Conservation (phyloP, 2,797 vertebrate genomes). For the Lutra lutra region DNA sequence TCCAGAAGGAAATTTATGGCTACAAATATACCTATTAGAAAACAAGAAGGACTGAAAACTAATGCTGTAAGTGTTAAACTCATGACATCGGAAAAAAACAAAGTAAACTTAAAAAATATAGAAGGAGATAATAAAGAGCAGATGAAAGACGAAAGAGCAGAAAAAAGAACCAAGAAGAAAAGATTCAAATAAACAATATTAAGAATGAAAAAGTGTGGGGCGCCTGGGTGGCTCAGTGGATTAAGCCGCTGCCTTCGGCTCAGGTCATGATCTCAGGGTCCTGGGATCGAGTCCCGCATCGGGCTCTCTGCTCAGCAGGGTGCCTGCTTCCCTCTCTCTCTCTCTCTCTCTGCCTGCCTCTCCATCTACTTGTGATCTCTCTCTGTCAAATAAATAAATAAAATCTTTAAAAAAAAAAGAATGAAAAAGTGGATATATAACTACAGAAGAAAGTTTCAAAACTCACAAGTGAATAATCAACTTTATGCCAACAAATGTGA, state of each 20-base stretch:
- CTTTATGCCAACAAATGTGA: background rate
- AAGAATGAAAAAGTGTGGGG: background rate
- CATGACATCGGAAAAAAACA: background rate
- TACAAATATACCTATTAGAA: background rate
- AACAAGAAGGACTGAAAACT: background rate
- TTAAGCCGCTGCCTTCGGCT: too few relatives aligned
- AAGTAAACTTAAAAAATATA: background rate
- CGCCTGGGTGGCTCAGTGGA: too few relatives aligned
- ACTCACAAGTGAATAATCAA: background rate
- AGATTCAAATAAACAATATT: background rate
- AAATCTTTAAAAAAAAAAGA: too few relatives aligned
- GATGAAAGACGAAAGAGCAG: background rate
- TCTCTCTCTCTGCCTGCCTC: too few relatives aligned
- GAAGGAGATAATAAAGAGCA: background rate
- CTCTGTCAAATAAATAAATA: too few relatives aligned
- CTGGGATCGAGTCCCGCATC: too few relatives aligned
- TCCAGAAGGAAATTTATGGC: background rate
- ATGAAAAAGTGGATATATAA: background rate
- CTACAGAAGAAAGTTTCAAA: background rate
- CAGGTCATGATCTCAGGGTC: too few relatives aligned
- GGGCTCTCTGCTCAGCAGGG: too few relatives aligned
- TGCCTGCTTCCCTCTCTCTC: too few relatives aligned
- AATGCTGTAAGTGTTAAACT: background rate
- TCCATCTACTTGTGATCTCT: too few relatives aligned
- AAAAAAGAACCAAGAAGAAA: background rate